phyloP scores from a whole-genome alignment of 1,140 invertebrate species.

The Drosophila auraria region DNA sequence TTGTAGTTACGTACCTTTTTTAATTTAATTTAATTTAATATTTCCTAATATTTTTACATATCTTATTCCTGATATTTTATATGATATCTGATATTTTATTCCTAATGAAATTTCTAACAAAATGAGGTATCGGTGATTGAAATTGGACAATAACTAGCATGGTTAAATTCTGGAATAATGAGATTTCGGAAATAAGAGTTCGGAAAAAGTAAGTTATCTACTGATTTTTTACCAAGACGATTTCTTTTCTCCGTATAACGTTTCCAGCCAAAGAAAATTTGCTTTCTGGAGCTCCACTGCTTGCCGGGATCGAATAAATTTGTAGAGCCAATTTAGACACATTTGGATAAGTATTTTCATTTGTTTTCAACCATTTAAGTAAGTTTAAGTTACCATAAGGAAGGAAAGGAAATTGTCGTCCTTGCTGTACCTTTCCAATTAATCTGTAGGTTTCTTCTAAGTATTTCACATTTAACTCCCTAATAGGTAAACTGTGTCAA shows the following conservation, averaged over 20 bases:
- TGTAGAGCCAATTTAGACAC: constrained; percentile 14
- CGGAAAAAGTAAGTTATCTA: constrained; percentile 16
- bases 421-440: constrained; percentile 19
- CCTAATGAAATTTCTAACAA: no score
- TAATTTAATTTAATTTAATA: no score
- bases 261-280: constrained; percentile 30
- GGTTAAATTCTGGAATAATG: no score
- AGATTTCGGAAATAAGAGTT: constrained; percentile 10
- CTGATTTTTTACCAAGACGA: constrained; percentile 13
- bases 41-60: no score
- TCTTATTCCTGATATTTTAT: no score
- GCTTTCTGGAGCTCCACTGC: constrained; percentile 20
- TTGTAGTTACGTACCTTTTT: no score
- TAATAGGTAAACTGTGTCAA: constrained; percentile 3
- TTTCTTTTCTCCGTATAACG: constrained; percentile 2
- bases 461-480: not conserved
- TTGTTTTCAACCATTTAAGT: constrained; percentile 25
- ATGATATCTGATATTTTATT: no score
- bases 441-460: constrained; percentile 12
- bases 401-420: no score
- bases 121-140: no score
- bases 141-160: no score
- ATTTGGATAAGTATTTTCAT: constrained; percentile 14
- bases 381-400: no score
- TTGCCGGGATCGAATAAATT: constrained; percentile 12